phyloP scores from a whole-genome alignment of 2,797 vertebrate genomes.

The Sebastes vulpes region DNA sequence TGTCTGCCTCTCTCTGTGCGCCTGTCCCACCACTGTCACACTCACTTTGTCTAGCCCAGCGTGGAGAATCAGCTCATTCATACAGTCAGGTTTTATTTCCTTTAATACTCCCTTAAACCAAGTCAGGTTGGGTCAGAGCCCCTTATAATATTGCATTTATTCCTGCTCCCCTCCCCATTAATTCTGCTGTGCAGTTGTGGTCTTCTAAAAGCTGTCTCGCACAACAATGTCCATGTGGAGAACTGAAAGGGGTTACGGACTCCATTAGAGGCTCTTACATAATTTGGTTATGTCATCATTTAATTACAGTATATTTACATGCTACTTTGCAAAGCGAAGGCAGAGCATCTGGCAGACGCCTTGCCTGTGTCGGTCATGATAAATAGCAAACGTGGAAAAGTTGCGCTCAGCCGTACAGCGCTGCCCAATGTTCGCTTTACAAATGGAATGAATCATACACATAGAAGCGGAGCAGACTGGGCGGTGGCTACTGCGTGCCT shows the following conservation, averaged over 20 bases:
- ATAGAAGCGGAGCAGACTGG: conserved; percentile 33
- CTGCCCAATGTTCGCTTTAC: conserved; percentile 1
- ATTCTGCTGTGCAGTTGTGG: conserved; percentile 14
- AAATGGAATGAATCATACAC: conserved; percentile 48
- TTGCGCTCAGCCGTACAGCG: conserved; percentile 7
- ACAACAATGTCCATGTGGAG: conserved; percentile 39
- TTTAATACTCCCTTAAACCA: conserved; percentile 33
- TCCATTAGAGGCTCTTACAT: conserved; percentile 70
- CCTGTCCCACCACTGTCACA: conserved; percentile 45
- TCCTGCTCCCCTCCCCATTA: conserved; percentile 21
- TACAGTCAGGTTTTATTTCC: conserved; percentile 53
- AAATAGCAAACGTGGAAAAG: conserved; percentile 39
- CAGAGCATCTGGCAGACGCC: conserved; percentile 51
- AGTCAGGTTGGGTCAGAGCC: conserved; percentile 33
- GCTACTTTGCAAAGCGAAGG: conserved; percentile 57
- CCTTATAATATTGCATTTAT: conserved; percentile 27
- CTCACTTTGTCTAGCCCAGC: conserved; percentile 46
- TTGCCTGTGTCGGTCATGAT: conserved; percentile 30
- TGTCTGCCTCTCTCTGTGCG: conserved; percentile 34
- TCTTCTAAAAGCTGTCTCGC: conserved; percentile 24
- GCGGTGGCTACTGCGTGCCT: conserved; percentile 18
- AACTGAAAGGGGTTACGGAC: conserved; percentile 50
- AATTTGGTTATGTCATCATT: conserved; percentile 70
- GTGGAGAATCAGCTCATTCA: conserved; percentile 57
- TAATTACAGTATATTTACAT: conserved; percentile 71